Percentiles rank a stretch among this genome's conserved stretches.
phyloP scores from a whole-genome alignment of 1,140 invertebrate species.

The Helicoverpa zea region DNA sequence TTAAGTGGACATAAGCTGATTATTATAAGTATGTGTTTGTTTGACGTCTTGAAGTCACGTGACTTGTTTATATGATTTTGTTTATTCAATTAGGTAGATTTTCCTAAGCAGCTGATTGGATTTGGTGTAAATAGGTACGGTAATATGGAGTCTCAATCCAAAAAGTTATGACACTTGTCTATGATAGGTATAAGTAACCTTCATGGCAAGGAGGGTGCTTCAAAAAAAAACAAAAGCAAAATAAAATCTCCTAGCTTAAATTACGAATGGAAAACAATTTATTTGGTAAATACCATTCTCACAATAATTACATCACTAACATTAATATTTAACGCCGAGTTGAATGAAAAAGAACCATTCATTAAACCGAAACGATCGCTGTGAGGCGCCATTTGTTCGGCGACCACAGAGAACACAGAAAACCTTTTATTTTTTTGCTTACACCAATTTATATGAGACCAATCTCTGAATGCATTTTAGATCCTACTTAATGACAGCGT shows the following conservation, averaged over 20 bases:
- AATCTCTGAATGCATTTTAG: constrained; percentile 47
- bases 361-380: constrained; percentile 1
- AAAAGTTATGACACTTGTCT: too few relatives aligned
- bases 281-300: background rate
- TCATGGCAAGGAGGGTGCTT: too few relatives aligned
- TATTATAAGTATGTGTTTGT: background rate
- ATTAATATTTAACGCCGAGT: constrained; percentile 8
- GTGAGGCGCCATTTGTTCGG: background rate
- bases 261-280: background rate
- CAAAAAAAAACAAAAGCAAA: too few relatives aligned
- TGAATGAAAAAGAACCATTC: constrained; percentile 1
- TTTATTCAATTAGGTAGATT: constrained; percentile 8
- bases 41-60: background rate
- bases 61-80: background rate
- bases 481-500: background rate
- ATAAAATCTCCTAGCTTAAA: background rate
- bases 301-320: background rate
- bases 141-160: too few relatives aligned
- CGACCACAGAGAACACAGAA: constrained; percentile 11
- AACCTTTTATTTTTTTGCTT: constrained; percentile 47
- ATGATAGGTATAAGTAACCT: too few relatives aligned
- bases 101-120: background rate
- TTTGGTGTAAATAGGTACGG: background rate
- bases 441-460: constrained; percentile 48
- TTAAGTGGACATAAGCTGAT: constrained; percentile 17